Percentiles rank a stretch among this genome's conserved stretches.
These are phyloP conservation scores for Cantharis rustica DNA, from an alignment of 2,888 invertebrate species.

Conservation along the genomic window DNA sequence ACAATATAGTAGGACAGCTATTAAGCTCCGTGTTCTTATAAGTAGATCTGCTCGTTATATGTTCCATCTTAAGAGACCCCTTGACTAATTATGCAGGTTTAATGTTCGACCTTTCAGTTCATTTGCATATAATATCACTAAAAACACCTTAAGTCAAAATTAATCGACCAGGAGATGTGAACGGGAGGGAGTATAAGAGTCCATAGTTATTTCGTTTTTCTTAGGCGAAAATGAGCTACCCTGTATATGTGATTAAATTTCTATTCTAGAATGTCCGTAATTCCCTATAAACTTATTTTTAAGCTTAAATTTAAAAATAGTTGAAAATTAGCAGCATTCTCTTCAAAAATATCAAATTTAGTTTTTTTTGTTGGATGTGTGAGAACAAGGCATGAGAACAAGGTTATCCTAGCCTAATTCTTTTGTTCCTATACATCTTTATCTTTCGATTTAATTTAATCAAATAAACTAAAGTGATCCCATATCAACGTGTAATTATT, in stretches of 20 bases:
- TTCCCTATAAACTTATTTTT: too few relatives aligned
- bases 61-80: constrained; percentile 34
- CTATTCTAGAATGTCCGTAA: too few relatives aligned
- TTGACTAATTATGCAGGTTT: constrained; percentile 40
- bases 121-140: constrained; percentile 32
- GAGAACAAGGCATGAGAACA: too few relatives aligned
- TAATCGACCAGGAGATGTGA: constrained; percentile 25
- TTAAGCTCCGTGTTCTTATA: constrained; percentile 30
- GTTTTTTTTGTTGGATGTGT: too few relatives aligned
- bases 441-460: too few relatives aligned
- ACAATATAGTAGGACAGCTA: constrained; percentile 22
- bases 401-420: too few relatives aligned
- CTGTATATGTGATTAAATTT: neutral
- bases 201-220: neutral
- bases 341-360: too few relatives aligned
- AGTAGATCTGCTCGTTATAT: constrained; percentile 33
- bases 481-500: too few relatives aligned
- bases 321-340: too few relatives aligned
- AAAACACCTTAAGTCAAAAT: constrained; percentile 30
- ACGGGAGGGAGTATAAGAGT: neutral
- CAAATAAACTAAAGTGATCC: too few relatives aligned
- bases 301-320: too few relatives aligned
- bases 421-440: too few relatives aligned
- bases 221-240: neutral
- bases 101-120: constrained; percentile 36